phyloP scores from a whole-genome alignment of 2,797 vertebrate genomes.

The Hyperoplus lanceolatus region DNA sequence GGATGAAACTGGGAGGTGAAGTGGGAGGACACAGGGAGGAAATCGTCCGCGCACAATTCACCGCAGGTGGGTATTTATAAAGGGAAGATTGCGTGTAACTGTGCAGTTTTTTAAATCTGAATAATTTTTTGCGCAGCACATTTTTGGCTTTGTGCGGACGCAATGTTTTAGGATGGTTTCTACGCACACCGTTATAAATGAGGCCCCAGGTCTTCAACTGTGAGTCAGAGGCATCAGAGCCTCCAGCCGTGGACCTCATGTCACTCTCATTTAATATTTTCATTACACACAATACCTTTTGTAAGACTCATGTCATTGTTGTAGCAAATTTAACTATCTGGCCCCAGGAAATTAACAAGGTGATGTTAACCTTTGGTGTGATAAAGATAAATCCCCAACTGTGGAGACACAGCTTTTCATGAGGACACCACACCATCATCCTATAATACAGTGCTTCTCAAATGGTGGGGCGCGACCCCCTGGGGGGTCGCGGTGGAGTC shows the following conservation, averaged over 20 bases:
- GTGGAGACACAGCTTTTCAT: slow-evolving; percentile 42
- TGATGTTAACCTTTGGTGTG: slow-evolving; percentile 72
- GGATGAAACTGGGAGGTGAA: no score
- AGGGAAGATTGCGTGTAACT: no score
- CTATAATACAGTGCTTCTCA: no score
- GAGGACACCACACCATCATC: slow-evolving; percentile 37
- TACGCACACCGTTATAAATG: neutral
- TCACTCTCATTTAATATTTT: slow-evolving; percentile 80
- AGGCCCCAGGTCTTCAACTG: slow-evolving; percentile 38
- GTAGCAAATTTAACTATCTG: slow-evolving; percentile 59
- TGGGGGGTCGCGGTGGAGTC: no score
- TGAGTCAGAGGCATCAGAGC: slow-evolving; percentile 73
- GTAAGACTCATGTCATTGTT: slow-evolving; percentile 66
- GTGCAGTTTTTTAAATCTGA: no score
- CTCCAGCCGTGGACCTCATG: slow-evolving; percentile 65
- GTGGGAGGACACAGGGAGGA: no score
- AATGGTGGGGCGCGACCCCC: no score
- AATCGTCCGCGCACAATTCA: no score
- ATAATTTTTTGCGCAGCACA: no score
- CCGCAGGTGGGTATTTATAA: no score
- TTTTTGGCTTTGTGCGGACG: no score
- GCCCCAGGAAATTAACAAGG: slow-evolving; percentile 59
- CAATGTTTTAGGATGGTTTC: no score
- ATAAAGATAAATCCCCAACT: slow-evolving; percentile 65
- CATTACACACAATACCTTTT: slow-evolving; percentile 66